Evolutionary conservation across 2,113 vertebrate species (phyloP).

Genomic region (Gopherus evgoodei): DNA sequence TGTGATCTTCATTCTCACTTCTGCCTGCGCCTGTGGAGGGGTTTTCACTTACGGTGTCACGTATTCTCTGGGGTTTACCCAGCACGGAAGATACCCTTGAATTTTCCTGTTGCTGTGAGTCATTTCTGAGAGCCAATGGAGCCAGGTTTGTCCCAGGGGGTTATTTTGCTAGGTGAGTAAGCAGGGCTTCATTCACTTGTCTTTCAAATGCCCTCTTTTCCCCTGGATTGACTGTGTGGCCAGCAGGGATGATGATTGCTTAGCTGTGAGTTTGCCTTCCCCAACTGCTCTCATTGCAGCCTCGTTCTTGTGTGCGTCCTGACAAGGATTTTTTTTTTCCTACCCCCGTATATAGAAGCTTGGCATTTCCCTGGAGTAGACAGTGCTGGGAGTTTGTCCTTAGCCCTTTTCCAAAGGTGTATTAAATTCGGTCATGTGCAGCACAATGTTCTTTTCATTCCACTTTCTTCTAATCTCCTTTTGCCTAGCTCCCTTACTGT

Average conservation of each 20-base stretch:
- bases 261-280: neutral
- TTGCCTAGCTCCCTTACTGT: neutral
- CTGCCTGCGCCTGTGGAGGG: neutral
- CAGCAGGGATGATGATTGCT: neutral
- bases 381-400: neutral
- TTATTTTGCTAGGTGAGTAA: neutral
- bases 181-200: fast-evolving
- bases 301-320: neutral
- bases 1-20: neutral
- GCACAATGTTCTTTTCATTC: neutral
- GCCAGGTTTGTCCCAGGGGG: neutral
- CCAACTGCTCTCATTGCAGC: neutral
- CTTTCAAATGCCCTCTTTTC: neutral
- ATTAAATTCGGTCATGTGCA: neutral
- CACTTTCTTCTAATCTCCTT: neutral
- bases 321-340: neutral
- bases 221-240: neutral
- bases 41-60: neutral
- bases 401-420: neutral
- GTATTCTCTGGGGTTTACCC: neutral
- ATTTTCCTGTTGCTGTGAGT: neutral
- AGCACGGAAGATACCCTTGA: neutral
- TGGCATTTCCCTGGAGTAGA: neutral
- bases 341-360: neutral
- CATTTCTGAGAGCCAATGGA: fast-evolving